Conservation (phyloP, 37 sponge, comb jelly and placozoan species). For the Theonella swinhoei region DNA sequence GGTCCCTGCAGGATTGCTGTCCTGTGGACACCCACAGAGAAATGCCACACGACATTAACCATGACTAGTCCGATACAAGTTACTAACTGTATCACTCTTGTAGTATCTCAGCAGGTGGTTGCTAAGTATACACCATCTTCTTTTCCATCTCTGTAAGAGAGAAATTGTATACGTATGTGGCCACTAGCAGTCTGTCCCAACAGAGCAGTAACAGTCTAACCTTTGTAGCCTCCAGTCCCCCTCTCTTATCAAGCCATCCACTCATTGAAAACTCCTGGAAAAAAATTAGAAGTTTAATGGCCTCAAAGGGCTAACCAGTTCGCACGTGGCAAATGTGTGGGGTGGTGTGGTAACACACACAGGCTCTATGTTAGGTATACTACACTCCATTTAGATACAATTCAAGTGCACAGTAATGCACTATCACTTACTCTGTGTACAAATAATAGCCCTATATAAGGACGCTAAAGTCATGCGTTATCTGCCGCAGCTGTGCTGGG, state of each 20-base stretch:
- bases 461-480: too few species aligned
- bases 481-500: too few species aligned
- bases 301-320: too few species aligned
- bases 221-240: slow-evolving; percentile 61
- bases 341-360: too few species aligned
- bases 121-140: slow-evolving; percentile 68
- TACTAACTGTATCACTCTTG: slow-evolving; percentile 62
- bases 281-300: too few species aligned
- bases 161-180: background rate
- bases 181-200: background rate
- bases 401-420: too few species aligned
- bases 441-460: too few species aligned
- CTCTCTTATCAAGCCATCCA: slow-evolving; percentile 78
- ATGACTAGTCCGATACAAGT: background rate
- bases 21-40: slow-evolving; percentile 19
- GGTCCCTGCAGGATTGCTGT: slow-evolving; percentile 45
- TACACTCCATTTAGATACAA: too few species aligned
- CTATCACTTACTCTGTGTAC: too few species aligned
- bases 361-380: too few species aligned
- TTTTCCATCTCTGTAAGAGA: slow-evolving; percentile 63
- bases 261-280: slow-evolving; percentile 21
- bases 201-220: slow-evolving; percentile 12
- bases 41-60: background rate
- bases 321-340: too few species aligned
- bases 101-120: slow-evolving; percentile 59